These are phyloP conservation scores for Cataglyphis livida DNA, from an alignment of 2,888 invertebrate species.

Conservation along the genomic window DNA sequence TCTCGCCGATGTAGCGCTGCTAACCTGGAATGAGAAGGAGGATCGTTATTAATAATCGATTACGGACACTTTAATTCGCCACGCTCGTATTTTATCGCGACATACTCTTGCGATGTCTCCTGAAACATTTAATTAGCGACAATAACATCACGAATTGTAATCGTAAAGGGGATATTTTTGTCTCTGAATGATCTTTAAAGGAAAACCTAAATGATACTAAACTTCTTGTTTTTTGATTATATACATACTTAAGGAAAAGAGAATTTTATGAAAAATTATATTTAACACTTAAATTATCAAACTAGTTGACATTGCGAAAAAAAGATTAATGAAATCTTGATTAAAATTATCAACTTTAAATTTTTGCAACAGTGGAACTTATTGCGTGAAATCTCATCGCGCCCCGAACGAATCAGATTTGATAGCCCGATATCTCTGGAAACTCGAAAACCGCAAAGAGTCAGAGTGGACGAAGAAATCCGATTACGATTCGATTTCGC, in stretches of 20 bases:
- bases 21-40: constrained; percentile 62
- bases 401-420: constrained; percentile 32
- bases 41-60: constrained; percentile 50
- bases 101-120: not conserved
- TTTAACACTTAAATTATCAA: not conserved
- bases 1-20: constrained; percentile 58
- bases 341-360: constrained; percentile 11
- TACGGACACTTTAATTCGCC: not conserved
- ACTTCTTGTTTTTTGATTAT: not conserved
- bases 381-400: constrained; percentile 15
- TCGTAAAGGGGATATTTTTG: not conserved
- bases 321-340: not conserved
- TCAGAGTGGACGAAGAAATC: constrained; percentile 45
- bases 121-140: not conserved
- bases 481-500: constrained; percentile 50
- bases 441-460: constrained; percentile 47
- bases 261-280: not conserved
- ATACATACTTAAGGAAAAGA: not conserved
- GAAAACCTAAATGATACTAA: too few species aligned
- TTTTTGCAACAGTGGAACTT: not conserved
- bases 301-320: constrained; percentile 7
- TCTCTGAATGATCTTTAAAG: not conserved
- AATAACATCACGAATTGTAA: not conserved
- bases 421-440: constrained; percentile 7
- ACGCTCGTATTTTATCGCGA: not conserved